Percentiles rank a stretch among this genome's conserved stretches.
phyloP scores from a whole-genome alignment of 92 coral and sea anemone genomes.

The Siderastrea radians region DNA sequence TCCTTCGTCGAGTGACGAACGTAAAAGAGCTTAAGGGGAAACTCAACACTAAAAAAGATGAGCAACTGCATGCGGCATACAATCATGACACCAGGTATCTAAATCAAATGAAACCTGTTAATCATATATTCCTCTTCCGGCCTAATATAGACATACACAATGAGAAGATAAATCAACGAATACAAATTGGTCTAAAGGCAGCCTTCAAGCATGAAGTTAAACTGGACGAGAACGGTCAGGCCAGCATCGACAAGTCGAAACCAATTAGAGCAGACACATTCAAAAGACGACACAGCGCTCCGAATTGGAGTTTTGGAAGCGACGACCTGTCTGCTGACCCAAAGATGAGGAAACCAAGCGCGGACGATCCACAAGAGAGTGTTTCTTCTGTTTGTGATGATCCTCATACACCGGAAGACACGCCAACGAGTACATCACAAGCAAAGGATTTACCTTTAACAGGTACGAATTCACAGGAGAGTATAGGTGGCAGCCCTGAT shows the following conservation, averaged over 20 bases:
- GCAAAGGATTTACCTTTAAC: too few species aligned
- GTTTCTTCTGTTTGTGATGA: too few species aligned
- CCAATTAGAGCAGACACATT: too few species aligned
- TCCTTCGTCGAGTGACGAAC: constrained; percentile 46
- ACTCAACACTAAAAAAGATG: constrained; percentile 65
- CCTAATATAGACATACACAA: constrained; percentile 61
- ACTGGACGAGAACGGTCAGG: constrained; percentile 51
- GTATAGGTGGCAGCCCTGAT: too few species aligned
- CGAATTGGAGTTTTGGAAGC: too few species aligned
- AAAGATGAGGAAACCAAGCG: too few species aligned
- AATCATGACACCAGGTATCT: constrained; percentile 52
- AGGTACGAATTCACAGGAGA: too few species aligned
- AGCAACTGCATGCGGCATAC: constrained; percentile 61
- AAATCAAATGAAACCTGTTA: constrained; percentile 65
- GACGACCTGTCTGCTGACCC: too few species aligned
- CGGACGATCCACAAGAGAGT: too few species aligned
- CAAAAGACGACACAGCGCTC: too few species aligned
- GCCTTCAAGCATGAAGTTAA: constrained; percentile 4
- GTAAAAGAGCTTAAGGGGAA: constrained; percentile 56
- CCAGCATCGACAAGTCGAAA: constrained; percentile 29
- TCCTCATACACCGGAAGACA: too few species aligned
- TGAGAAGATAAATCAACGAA: constrained; percentile 24
- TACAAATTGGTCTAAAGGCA: not conserved
- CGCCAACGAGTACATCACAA: too few species aligned
- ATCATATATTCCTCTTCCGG: constrained; percentile 61